Evolutionary conservation across 2,797 vertebrate genomes (phyloP).

Genomic region (Spea hammondii): DNA sequence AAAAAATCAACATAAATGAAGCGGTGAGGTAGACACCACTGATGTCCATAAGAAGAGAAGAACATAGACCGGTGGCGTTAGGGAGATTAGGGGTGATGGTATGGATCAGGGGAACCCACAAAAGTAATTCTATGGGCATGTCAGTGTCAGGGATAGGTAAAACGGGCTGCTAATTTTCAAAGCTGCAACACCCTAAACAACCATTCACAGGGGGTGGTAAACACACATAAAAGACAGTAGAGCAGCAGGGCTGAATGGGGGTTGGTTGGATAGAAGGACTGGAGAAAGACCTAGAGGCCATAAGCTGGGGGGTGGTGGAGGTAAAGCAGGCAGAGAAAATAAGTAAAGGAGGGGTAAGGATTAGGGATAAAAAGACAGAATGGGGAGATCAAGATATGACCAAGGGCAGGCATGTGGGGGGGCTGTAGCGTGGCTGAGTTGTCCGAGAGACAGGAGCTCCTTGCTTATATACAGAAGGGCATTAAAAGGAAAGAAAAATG

Average conservation of each 20-base stretch:
- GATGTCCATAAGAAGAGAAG: too few relatives aligned
- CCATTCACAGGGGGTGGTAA: conserved; percentile 2
- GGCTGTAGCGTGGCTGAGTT: not conserved
- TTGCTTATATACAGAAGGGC: conserved; percentile 15
- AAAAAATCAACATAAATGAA: too few relatives aligned
- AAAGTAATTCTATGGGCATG: not conserved
- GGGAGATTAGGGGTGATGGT: too few relatives aligned
- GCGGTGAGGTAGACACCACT: too few relatives aligned
- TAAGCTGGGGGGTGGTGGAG: conserved; percentile 7
- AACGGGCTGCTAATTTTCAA: conserved; percentile 11
- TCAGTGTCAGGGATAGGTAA: conserved; percentile 31
- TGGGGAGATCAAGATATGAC: conserved; percentile 17
- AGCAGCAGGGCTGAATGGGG: conserved; percentile 3
- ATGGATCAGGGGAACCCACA: not conserved
- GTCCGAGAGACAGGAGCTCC: conserved; percentile 1
- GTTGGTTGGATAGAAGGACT: conserved; percentile 6
- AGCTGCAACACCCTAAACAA: not conserved
- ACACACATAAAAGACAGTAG: conserved; percentile 29
- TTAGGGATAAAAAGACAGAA: conserved; percentile 9
- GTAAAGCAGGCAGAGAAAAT: conserved; percentile 18
- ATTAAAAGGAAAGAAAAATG: conserved; percentile 21
- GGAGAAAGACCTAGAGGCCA: conserved; percentile 36
- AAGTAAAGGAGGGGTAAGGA: conserved; percentile 3
- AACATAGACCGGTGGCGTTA: too few relatives aligned
- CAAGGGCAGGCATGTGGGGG: conserved; percentile 16